A percentile compares a stretch with the other conserved stretches of the same genome.
phyloP scores from a whole-genome alignment of 2,888 invertebrate species.

The Ormyrus rosae region DNA sequence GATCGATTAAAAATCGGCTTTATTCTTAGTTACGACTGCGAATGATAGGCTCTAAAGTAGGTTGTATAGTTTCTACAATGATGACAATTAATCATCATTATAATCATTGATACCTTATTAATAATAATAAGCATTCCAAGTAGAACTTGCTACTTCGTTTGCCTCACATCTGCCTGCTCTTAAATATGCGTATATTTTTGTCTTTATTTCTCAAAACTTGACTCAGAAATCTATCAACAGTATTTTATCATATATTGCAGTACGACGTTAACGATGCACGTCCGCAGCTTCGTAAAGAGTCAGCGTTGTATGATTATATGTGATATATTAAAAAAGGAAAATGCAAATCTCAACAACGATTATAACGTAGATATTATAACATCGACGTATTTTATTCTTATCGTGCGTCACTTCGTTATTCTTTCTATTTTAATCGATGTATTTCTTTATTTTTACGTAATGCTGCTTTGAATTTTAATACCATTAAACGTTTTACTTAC shows the following conservation, averaged over 20 bases:
- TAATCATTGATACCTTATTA: slow-evolving; percentile 10
- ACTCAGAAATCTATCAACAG: slow-evolving; percentile 50
- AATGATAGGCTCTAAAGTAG: slow-evolving; percentile 41
- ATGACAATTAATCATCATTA: slow-evolving; percentile 23
- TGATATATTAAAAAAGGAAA: slow-evolving; percentile 35
- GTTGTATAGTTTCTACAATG: slow-evolving; percentile 26
- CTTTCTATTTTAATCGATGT: slow-evolving; percentile 38
- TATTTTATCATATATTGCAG: slow-evolving; percentile 53
- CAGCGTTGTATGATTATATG: slow-evolving; percentile 36
- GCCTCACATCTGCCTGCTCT: slow-evolving; percentile 2
- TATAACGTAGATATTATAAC: slow-evolving; percentile 47
- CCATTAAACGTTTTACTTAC: not conserved
- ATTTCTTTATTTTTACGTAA: slow-evolving; percentile 38
- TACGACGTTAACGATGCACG: slow-evolving; percentile 50
- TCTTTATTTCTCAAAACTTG: slow-evolving; percentile 30
- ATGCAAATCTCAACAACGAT: slow-evolving; percentile 53
- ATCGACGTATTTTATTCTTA: slow-evolving; percentile 45
- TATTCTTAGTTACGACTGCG: slow-evolving; percentile 19
- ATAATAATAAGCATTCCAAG: slow-evolving; percentile 22
- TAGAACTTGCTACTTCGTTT: slow-evolving; percentile 6
- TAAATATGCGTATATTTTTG: slow-evolving; percentile 19
- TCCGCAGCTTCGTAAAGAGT: slow-evolving; percentile 37
- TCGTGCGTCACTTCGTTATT: slow-evolving; percentile 44
- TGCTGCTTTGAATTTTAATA: slow-evolving; percentile 34
- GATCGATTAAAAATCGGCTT: slow-evolving; percentile 13